Base-by-base conservation (phyloP, 2,888 invertebrate genomes). In the Stenoptilia bipunctidactyla region DNA sequence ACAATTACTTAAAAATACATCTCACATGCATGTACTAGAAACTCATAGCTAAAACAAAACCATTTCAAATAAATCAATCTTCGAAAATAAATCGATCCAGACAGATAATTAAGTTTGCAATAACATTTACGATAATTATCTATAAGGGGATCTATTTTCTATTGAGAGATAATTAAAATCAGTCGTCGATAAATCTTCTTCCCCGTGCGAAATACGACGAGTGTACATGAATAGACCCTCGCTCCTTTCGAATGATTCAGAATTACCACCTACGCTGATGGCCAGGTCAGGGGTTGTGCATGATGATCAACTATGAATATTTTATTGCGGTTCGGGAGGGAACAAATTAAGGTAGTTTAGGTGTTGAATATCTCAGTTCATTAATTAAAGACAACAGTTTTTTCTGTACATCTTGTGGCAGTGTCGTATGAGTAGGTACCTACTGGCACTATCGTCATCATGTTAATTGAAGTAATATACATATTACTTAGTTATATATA, bases 91-190 rank as follows among this genome's bases (percentile, higher is more conserved):
- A 49, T 41, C 37, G 47, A 47, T 49, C 47, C 4, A 45, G 40
- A 39, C 15, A 34, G 39, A 45, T 44, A 51, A 51, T 53, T 53
- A 49, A 42, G 41, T 14, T 34, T 9, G n/a, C 2, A 30, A 30
- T 30, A n/a, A 30, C 30, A 14, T 34, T 36, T 46, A 42, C 45
- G 27, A 39, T 40, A 39, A 20, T 20, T 20, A 20, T 20, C 20
- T 20, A 8, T 20, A 20, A 20, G 42, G 37, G 40, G 41, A 41
- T 40, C 41, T 46, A 46, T 45, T 42, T 33, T 42, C 42, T 58
- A 64, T 63, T 50, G 59, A 48, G 59, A 57, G 65, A 55, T 66
- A 66, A 66, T 66, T 67, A 67, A 68, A 66, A 66, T 55, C 45
- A n/a, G 55, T 48, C 48, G 45, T 45, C 61, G 58, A 68, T 69